Base-by-base conservation (phyloP, 2,888 invertebrate genomes). In the Cryptocephalus primarius region DNA sequence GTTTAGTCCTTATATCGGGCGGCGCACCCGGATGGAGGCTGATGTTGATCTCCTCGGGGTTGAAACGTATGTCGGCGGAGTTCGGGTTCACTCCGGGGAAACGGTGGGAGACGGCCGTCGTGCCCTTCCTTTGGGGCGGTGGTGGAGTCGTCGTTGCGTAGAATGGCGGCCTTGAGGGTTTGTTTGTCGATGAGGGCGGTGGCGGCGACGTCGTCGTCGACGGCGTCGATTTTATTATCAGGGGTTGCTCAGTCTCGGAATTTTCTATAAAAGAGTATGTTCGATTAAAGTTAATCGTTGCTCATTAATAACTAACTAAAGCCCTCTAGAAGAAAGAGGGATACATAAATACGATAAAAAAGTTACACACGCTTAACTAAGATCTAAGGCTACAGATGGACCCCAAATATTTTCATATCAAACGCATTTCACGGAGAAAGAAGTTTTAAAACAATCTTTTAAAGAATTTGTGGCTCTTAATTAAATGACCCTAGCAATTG, bases 31-130 rank as follows among this genome's bases (percentile, higher is more conserved):
- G 62, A 52, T 69, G 67, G 33, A 71, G 53, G 50, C 66, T 67
- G 42, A 71, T 66, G 51, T 71, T 71, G 46, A 70, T 70, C 52
- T 70, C 70, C 54, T 67, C 65, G 0, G 71, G 69, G 47, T 69
- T 68, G 52, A 67, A 71, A 22, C 68, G 60, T 32, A 70, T 68
- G 48, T 71, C 69, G 6, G 69, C 58, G 3, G 64, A 52, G 45
- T 53, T 54, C 1, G 48, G 32, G 42, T 58, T 61, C 4, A 59
- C 58, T 4, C 63, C 56, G 1, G 68, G 64, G 51, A 67, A 68
- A 47, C 65, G 67, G 52, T 69, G 66, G 31, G 60, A 51, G 4
- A 40, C 11, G 10, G 14, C 14, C 10, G 40, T 2, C 13, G 11
- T 14, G 22, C 11, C n/a, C 10, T 14, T 40, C 11, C 14, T 2